phyloP scores from a whole-genome alignment of 1,140 invertebrate species.

The Drosophila simulans region DNA sequence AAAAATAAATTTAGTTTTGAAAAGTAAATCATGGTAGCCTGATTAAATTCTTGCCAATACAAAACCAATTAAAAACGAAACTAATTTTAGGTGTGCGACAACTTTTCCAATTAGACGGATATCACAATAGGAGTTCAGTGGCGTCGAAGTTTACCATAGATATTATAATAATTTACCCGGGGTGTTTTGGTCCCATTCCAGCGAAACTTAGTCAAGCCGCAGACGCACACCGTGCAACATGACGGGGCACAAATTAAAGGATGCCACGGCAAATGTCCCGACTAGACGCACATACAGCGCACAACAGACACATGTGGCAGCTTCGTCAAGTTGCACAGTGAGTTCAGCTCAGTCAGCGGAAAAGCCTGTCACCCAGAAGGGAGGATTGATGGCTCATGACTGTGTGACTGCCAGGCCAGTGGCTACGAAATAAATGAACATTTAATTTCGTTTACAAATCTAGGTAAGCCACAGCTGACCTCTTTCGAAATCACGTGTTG shows the following conservation, averaged over 20 bases:
- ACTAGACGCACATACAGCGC: constrained; percentile 30
- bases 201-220: background rate
- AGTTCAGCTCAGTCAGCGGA: constrained; percentile 25
- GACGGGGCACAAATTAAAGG: constrained; percentile 28
- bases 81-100: background rate
- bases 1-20: too few relatives aligned
- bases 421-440: constrained; percentile 33
- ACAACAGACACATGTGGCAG: constrained; percentile 28
- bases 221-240: constrained; percentile 5
- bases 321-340: constrained; percentile 16
- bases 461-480: background rate
- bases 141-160: background rate
- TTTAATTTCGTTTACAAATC: constrained; percentile 21
- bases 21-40: too few relatives aligned
- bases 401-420: constrained; percentile 19
- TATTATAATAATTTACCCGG: constrained; percentile 10
- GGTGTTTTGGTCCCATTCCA: constrained; percentile 2
- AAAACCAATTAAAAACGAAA: background rate
- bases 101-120: background rate
- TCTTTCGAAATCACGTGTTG: constrained; percentile 6
- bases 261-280: constrained; percentile 26
- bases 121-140: too few relatives aligned
- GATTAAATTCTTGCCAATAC: too few relatives aligned
- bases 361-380: constrained; percentile 31
- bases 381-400: constrained; percentile 23